phyloP scores from a whole-genome alignment of 2,113 vertebrate species.

The Euleptes europaea region DNA sequence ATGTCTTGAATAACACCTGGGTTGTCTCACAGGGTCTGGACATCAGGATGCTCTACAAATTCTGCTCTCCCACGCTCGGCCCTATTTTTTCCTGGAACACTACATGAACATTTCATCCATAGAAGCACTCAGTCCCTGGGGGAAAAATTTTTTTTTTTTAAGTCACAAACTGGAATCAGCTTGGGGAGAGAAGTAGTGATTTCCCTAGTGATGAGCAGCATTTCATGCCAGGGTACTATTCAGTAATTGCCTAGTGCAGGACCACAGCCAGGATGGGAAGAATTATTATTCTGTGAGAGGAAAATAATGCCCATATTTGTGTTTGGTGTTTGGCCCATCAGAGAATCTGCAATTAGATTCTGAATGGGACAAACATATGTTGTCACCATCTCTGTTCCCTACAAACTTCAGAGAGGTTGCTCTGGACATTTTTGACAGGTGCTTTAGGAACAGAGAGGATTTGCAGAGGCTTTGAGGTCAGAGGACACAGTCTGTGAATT shows the following conservation, averaged over 20 bases:
- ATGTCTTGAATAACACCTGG: neutral
- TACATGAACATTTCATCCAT: neutral
- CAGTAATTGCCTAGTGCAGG: too few species aligned
- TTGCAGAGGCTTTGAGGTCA: neutral
- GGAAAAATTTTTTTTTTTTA: neutral
- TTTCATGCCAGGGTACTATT: too few species aligned
- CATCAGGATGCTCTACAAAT: neutral
- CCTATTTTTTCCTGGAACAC: neutral
- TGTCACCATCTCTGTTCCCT: neutral
- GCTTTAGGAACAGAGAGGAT: rapidly evolving
- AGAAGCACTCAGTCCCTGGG: neutral
- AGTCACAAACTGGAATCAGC: neutral
- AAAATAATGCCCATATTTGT: neutral
- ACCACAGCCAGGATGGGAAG: too few species aligned
- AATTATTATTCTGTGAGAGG: too few species aligned
- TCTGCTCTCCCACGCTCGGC: neutral
- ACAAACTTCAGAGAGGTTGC: neutral
- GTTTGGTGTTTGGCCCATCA: neutral
- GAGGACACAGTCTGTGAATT: neutral
- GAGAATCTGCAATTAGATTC: neutral
- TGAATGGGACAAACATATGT: neutral
- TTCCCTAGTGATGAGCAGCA: too few species aligned
- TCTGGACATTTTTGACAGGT: neutral
- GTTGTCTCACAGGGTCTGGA: neutral
- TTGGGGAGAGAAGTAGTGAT: neutral